Percentiles rank a stretch among this genome's conserved stretches.
phyloP scores from a whole-genome alignment of 2,888 invertebrate genomes.

The Aproaerema taeniolella region DNA sequence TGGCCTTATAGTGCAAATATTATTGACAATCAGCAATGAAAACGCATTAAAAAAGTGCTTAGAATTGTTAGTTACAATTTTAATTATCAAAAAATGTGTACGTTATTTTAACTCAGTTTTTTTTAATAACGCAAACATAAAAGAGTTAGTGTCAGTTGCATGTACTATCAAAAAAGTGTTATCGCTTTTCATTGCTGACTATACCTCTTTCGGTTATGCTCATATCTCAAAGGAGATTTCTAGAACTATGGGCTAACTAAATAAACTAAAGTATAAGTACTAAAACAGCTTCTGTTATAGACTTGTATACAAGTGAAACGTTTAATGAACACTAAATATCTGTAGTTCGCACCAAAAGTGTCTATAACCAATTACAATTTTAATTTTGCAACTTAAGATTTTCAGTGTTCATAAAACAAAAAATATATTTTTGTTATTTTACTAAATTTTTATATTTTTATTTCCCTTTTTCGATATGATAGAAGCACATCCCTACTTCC shows the following conservation, averaged over 20 bases:
- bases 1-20: no score
- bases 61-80: no score
- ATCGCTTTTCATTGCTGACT: no score
- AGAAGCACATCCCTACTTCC: conserved; percentile 19
- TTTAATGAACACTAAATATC: conserved; percentile 17
- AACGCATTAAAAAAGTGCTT: no score
- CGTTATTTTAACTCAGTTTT: no score
- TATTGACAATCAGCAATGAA: no score
- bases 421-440: conserved; percentile 57
- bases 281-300: conserved; percentile 20
- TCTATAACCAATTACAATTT: conserved; percentile 7
- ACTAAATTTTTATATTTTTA: conserved; percentile 58
- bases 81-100: no score
- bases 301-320: conserved; percentile 9
- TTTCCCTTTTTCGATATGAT: conserved; percentile 49
- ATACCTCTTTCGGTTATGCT: no score
- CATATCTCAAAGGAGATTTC: conserved; percentile 1
- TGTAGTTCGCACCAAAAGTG: conserved; percentile 7
- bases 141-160: no score
- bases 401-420: conserved; percentile 41
- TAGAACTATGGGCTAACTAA: conserved; percentile 11
- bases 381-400: no score
- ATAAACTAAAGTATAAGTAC: conserved; percentile 28
- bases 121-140: no score
- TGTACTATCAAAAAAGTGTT: no score